Base-by-base conservation (phyloP, 2,888 invertebrate genomes). In the Branchipolynoe longqiensis region DNA sequence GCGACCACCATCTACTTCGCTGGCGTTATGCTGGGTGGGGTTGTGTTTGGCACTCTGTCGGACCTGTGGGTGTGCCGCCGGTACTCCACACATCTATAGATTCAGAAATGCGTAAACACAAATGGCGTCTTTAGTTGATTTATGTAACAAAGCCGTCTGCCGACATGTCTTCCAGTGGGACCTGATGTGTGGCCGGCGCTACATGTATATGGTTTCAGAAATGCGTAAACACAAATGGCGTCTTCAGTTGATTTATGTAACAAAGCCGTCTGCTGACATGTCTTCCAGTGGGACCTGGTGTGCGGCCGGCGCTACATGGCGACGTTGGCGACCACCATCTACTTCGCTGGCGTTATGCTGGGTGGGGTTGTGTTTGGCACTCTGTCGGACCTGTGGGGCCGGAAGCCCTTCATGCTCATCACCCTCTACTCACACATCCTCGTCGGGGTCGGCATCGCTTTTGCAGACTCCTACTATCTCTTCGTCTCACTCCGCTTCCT, bases 1-100 rank as follows among this genome's bases (percentile, higher is more conserved):
- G 90, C 91, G 36, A 92, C 91, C n/a, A 92, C 92, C 31, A 90
- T 92, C n/a, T 92, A 92, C 88, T 92, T 92, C 87, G 86, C 89
- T 78, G 92, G 92, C 1, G 92, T 92, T 6, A 92, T 92, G 92
- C 83, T 92, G 6, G 92, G 92, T 48, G 92, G 92, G 3, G 85
- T 92, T n/a, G 31, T 92, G 58, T 92, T 92, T 83, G 92, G 92
- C 38, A 89, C 90, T 36, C 88, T 92, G 59, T 91, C 92, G 6
- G 92, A 92, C 87, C 89, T 89, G 83, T 90, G 90, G 87, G 92
- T n/a, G n/a, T n/a, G n/a, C n/a, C n/a, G n/a, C n/a, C n/a, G n/a
- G n/a, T n/a, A n/a, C n/a, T n/a, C n/a, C n/a, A n/a, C n/a, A n/a
- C n/a, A n/a, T n/a, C n/a, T n/a, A n/a, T n/a, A n/a, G n/a, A n/a